Conservation (phyloP, 1,140 invertebrate species). For the Ostrea edulis region DNA sequence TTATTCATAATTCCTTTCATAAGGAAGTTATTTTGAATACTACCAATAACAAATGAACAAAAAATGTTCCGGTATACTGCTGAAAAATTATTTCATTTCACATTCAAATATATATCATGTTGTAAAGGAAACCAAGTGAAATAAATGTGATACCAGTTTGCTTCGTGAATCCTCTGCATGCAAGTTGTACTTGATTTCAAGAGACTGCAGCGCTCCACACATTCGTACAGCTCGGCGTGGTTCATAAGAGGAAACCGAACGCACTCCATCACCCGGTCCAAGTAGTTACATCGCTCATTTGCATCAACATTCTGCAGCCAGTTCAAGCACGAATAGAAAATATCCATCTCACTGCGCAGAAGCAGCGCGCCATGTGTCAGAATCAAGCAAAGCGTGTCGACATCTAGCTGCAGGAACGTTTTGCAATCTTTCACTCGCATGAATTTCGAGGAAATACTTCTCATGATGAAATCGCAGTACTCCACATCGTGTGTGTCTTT, state of each 20-base stretch:
- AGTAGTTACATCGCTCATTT: neutral
- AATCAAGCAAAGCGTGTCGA: constrained; percentile 17
- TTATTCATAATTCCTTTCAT: no score
- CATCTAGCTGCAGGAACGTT: neutral
- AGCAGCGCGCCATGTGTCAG: neutral
- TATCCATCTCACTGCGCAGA: constrained; percentile 39
- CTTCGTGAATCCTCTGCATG: constrained; percentile 2
- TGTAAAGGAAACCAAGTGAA: no score
- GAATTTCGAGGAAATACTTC: constrained; percentile 15
- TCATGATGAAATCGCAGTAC: constrained; percentile 2
- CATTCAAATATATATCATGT: no score
- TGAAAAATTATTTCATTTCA: no score
- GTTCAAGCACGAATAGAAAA: constrained; percentile 26
- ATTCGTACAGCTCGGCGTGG: neutral
- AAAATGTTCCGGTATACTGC: no score
- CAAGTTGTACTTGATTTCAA: constrained; percentile 15
- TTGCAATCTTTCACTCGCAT: neutral
- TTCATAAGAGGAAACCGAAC: constrained; percentile 33
- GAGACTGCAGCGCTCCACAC: neutral
- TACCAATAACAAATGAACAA: no score
- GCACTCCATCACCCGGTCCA: constrained; percentile 20
- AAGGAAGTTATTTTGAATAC: no score
- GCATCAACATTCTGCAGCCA: constrained; percentile 27
- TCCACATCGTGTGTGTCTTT: constrained; percentile 29
- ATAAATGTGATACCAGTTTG: constrained; percentile 16